These are phyloP conservation scores for Limnephilus auricula DNA, from an alignment of 2,888 invertebrate species.

Conservation along the genomic window DNA sequence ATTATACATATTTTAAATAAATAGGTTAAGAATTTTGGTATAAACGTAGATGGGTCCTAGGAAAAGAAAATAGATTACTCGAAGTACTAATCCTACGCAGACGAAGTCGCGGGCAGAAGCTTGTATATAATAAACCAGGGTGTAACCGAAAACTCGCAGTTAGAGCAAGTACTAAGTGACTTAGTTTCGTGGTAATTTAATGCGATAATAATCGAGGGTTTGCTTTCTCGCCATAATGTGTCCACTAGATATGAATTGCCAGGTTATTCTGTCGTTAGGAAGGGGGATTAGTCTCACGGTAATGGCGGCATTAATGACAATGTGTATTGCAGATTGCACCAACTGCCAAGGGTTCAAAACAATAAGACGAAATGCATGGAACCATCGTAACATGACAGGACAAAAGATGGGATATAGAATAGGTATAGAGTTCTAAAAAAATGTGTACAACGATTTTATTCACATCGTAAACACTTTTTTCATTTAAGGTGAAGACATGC, in stretches of 20 bases:
- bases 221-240: background rate
- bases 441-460: too few relatives aligned
- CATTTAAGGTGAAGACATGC: too few relatives aligned
- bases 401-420: too few relatives aligned
- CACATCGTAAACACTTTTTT: too few relatives aligned
- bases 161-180: slow-evolving; percentile 6
- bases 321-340: background rate
- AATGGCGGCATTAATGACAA: slow-evolving; percentile 6
- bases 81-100: too few relatives aligned
- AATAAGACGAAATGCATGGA: background rate
- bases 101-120: too few relatives aligned
- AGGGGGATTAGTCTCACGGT: slow-evolving; percentile 6
- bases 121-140: background rate
- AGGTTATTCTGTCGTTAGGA: background rate
- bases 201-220: slow-evolving; percentile 32
- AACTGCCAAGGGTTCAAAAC: background rate
- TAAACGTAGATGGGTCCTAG: too few relatives aligned
- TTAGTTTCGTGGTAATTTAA: slow-evolving; percentile 36
- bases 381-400: too few relatives aligned
- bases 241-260: slow-evolving; percentile 1
- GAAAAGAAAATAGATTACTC: too few relatives aligned
- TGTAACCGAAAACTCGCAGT: background rate
- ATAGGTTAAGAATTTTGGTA: too few relatives aligned
- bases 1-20: too few relatives aligned
- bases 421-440: too few relatives aligned